Evolutionary conservation across 2,113 vertebrate species (phyloP).

Genomic region (Brachyhypopomus gauderio): DNA sequence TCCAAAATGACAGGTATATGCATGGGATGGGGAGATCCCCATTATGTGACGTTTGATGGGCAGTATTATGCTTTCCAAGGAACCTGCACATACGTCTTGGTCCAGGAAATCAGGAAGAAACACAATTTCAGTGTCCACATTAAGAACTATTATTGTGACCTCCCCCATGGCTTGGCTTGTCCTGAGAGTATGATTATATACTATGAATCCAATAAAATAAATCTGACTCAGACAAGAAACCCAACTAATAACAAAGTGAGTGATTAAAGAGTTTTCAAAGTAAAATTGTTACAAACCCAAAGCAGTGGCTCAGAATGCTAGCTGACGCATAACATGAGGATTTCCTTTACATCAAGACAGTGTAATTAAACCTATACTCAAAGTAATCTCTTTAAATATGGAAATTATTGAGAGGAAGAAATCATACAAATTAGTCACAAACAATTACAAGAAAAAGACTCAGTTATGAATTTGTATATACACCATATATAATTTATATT

Average conservation of each 20-base stretch:
- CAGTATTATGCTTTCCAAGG: conserved; percentile 86
- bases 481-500: too few species aligned
- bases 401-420: too few species aligned
- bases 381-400: too few species aligned
- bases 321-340: too few species aligned
- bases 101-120: conserved; percentile 82
- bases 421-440: too few species aligned
- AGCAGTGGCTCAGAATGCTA: too few species aligned
- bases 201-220: conserved; percentile 78
- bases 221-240: conserved; percentile 68
- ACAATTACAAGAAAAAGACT: too few species aligned
- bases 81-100: conserved; percentile 88
- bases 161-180: conserved; percentile 76
- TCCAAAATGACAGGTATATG: conserved; percentile 79
- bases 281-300: too few species aligned
- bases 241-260: conserved; percentile 57
- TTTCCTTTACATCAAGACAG: too few species aligned
- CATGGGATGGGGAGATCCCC: conserved; percentile 87
- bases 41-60: conserved; percentile 87
- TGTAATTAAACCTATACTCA: too few species aligned
- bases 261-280: too few species aligned
- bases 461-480: too few species aligned
- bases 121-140: conserved; percentile 81
- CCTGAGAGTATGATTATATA: conserved; percentile 78
- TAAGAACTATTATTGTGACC: conserved; percentile 81